Percentiles rank a stretch among this genome's conserved stretches.
Conservation (phyloP, 1,140 invertebrate genomes). For the Drosophila kurseongensis region DNA sequence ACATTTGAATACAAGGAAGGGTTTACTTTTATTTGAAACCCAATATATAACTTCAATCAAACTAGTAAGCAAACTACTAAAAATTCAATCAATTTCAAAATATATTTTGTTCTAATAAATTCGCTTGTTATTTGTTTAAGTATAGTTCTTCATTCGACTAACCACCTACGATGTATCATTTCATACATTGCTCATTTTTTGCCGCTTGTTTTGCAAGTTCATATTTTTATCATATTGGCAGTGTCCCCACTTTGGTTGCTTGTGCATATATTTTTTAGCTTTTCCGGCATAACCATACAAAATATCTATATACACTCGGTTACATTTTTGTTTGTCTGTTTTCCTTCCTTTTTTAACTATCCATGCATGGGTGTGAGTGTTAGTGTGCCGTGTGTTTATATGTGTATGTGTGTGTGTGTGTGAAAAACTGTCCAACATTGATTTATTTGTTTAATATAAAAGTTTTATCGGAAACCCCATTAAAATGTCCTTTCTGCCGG, state of each 20-base stretch:
- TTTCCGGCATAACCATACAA: slow-evolving; percentile 74
- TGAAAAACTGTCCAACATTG: slow-evolving; percentile 80
- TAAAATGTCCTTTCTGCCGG: slow-evolving; percentile 84
- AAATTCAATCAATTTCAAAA: too few relatives aligned
- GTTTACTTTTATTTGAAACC: too few relatives aligned
- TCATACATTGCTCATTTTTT: slow-evolving; percentile 50
- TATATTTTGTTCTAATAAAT: too few relatives aligned
- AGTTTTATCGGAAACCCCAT: slow-evolving; percentile 83
- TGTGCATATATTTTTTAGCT: slow-evolving; percentile 80
- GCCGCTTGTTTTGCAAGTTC: slow-evolving; percentile 73
- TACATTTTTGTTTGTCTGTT: slow-evolving; percentile 41
- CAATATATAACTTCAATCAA: too few relatives aligned
- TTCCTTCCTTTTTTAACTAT: slow-evolving; percentile 66
- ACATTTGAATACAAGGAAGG: not conserved
- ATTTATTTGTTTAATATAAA: slow-evolving; percentile 84
- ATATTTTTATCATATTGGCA: slow-evolving; percentile 83
- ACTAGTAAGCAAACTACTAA: too few relatives aligned
- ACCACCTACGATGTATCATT: slow-evolving; percentile 1
- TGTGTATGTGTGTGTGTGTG: slow-evolving; percentile 55
- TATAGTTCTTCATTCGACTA: slow-evolving; percentile 8
- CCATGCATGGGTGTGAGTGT: slow-evolving; percentile 46
- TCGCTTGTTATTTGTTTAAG: not conserved
- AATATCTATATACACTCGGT: slow-evolving; percentile 71
- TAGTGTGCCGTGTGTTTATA: slow-evolving; percentile 22
- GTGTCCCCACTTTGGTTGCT: slow-evolving; percentile 53